Percentiles rank a stretch among this genome's conserved stretches.
Evolutionary conservation across 2,797 vertebrate species (phyloP).

Genomic region (Gila robusta): DNA sequence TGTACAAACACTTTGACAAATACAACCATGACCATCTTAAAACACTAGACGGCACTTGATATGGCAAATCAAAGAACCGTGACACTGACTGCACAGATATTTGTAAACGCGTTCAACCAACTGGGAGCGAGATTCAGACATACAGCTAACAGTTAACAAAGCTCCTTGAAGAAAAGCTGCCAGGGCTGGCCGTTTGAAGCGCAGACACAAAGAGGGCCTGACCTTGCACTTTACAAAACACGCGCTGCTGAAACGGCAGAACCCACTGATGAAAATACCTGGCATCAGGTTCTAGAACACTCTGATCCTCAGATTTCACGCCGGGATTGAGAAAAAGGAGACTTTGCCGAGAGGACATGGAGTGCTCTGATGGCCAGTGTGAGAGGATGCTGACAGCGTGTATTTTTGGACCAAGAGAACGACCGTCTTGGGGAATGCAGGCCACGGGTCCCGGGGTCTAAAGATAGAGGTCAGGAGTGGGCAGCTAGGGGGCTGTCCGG

Average conservation of each 20-base stretch:
- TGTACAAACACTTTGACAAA: neutral
- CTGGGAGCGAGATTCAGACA: neutral
- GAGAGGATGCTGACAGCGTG: conserved; percentile 43
- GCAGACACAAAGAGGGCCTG: neutral
- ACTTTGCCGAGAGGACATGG: conserved; percentile 7
- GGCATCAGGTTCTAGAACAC: conserved; percentile 18
- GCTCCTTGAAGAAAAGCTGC: conserved; percentile 5
- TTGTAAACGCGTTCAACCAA: too few species aligned
- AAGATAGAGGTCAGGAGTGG: conserved; percentile 31
- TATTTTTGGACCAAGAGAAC: conserved; percentile 42
- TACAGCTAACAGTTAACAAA: neutral
- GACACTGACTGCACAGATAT: conserved; percentile 1
- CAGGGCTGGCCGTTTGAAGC: neutral
- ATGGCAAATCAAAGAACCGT: neutral
- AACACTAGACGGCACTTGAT: neutral
- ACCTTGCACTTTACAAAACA: conserved; percentile 38
- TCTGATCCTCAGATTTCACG: conserved; percentile 42
- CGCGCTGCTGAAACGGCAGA: conserved; percentile 45
- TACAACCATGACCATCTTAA: neutral
- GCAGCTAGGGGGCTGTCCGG: conserved; percentile 9
- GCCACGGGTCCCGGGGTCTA: conserved; percentile 17
- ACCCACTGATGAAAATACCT: conserved; percentile 42
- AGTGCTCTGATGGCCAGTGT: neutral
- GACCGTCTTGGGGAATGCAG: conserved; percentile 45
- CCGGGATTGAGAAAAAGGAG: conserved; percentile 22